Evolutionary conservation across 1,140 invertebrate species (phyloP).

Genomic region (Phthorimaea operculella): DNA sequence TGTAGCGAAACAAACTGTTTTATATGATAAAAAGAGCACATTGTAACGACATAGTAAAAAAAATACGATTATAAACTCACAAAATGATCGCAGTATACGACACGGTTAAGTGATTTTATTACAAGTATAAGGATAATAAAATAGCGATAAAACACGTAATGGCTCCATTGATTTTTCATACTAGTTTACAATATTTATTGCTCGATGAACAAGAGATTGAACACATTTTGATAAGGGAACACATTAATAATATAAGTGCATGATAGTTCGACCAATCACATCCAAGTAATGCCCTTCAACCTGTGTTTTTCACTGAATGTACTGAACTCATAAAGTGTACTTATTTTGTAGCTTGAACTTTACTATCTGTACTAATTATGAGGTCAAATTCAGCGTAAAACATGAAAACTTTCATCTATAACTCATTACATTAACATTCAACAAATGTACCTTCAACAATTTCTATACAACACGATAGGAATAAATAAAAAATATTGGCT

Average conservation of each 20-base stretch:
- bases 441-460: slow-evolving; percentile 13
- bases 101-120: no score
- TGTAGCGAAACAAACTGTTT: no score
- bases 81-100: no score
- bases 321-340: no score
- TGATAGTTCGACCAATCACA: slow-evolving; percentile 1
- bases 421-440: slow-evolving; percentile 6
- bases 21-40: no score
- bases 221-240: neutral
- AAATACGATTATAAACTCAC: no score
- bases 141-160: no score
- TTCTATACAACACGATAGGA: slow-evolving; percentile 12
- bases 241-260: neutral
- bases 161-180: no score
- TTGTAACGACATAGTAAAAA: no score
- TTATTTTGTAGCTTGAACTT: neutral
- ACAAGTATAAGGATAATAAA: no score
- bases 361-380: neutral
- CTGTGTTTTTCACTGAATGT: neutral
- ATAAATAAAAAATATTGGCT: slow-evolving; percentile 13
- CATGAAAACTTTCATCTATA: neutral
- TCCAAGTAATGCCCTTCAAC: neutral
- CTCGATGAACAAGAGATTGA: neutral
- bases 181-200: neutral
- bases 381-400: neutral